Percentiles rank a stretch among this genome's conserved stretches.
phyloP scores from a whole-genome alignment of 2,797 vertebrate genomes.

The Eulemur albifrons region DNA sequence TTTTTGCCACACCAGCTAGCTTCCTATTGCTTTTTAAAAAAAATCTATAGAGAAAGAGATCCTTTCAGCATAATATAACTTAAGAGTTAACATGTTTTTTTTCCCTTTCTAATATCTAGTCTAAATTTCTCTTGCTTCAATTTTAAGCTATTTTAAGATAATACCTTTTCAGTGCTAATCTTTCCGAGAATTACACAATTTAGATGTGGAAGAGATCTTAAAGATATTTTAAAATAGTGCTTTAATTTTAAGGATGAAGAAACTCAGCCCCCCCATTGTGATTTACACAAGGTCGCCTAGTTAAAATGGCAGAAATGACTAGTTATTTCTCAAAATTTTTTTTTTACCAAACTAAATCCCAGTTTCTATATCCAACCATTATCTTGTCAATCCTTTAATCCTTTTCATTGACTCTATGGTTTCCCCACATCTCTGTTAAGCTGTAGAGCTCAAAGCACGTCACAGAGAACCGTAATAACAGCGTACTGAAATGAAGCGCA shows the following conservation, averaged over 20 bases:
- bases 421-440: not conserved
- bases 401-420: not conserved
- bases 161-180: not conserved
- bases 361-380: not conserved
- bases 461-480: not conserved
- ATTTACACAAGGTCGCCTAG: not conserved
- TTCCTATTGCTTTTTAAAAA: not conserved
- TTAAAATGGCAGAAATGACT: not conserved
- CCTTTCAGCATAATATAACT: not conserved
- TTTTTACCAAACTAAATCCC: not conserved
- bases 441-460: not conserved
- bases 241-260: not conserved
- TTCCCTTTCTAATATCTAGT: not conserved
- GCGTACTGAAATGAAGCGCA: rapidly evolving
- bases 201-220: not conserved
- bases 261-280: not conserved
- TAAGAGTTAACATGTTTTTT: not conserved
- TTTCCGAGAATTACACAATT: not conserved
- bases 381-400: not conserved
- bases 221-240: not conserved
- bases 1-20: not conserved
- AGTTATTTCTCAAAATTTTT: not conserved
- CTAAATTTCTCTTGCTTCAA: not conserved
- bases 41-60: not conserved
- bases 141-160: slow-evolving; percentile 35